A percentile compares a stretch with the other conserved stretches of the same genome.
Conservation (phyloP, 2,113 vertebrate genomes). For the Gnathonemus echidnorhynchus region DNA sequence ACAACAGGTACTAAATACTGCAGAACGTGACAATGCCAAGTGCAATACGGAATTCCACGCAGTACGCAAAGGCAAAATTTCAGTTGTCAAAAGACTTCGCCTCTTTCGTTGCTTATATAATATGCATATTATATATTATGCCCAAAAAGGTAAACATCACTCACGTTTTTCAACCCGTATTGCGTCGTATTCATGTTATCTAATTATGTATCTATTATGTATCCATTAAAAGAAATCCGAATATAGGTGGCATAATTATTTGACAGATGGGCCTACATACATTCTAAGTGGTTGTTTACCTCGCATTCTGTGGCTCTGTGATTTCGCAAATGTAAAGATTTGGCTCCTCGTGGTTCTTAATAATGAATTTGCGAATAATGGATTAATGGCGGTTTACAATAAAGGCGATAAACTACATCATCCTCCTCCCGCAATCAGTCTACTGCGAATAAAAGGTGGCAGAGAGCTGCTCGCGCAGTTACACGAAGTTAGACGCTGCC, state of each 20-base stretch:
- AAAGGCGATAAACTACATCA: not conserved
- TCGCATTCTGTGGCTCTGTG: not conserved
- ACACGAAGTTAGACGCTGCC: not conserved
- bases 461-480: not conserved
- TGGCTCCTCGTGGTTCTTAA: not conserved
- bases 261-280: not conserved
- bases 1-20: conserved; percentile 39
- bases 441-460: not conserved
- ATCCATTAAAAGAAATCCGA: not conserved
- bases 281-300: not conserved
- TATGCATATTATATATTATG: too few relatives aligned
- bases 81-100: not conserved
- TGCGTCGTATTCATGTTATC: not conserved
- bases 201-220: not conserved
- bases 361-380: not conserved
- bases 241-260: not conserved
- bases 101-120: not conserved
- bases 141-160: not conserved
- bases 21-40: conserved; percentile 32
- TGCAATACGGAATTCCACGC: conserved; percentile 31
- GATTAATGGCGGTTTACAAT: not conserved
- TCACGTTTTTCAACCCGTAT: not conserved
- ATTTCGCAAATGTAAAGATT: not conserved
- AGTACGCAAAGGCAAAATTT: conserved; percentile 22
- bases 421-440: not conserved